These are phyloP conservation scores for Phragmatobia fuliginosa DNA, from an alignment of 2,888 invertebrate genomes.

Conservation along the genomic window DNA sequence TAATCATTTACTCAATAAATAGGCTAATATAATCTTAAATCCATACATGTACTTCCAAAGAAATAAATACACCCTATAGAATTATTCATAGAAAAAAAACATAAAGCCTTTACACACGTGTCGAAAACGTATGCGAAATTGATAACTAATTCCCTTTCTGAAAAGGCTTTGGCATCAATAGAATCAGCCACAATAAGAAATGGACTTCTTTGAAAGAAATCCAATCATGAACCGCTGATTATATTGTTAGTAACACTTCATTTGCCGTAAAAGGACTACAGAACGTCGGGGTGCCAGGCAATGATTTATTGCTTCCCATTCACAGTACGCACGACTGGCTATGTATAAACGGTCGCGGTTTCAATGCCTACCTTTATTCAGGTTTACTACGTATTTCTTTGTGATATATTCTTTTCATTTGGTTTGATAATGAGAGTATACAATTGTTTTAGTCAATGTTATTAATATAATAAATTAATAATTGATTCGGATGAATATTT, in stretches of 20 bases:
- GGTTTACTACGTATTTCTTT: background rate
- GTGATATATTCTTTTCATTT: background rate
- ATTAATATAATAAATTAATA: no score
- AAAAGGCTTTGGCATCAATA: background rate
- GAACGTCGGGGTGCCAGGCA: background rate
- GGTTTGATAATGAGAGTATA: background rate
- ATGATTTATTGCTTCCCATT: slow-evolving; percentile 1
- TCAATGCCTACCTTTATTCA: slow-evolving; percentile 2
- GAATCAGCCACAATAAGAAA: background rate
- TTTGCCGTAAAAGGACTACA: slow-evolving; percentile 1
- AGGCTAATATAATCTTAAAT: background rate
- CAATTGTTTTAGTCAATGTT: background rate
- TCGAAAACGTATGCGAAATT: background rate
- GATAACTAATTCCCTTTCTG: background rate
- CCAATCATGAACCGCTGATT: slow-evolving; percentile 4
- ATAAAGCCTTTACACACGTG: background rate
- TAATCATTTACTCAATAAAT: no score
- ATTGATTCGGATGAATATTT: no score
- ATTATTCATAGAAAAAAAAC: background rate
- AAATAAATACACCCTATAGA: background rate
- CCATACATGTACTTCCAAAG: background rate
- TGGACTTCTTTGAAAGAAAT: slow-evolving; percentile 6
- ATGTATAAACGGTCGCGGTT: background rate
- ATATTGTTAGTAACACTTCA: slow-evolving; percentile 1
- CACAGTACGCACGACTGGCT: background rate